Percentiles rank a stretch among this genome's conserved stretches.
Evolutionary conservation across 2,888 invertebrate genomes (phyloP).

Genomic region (Scaptomyza flava): DNA sequence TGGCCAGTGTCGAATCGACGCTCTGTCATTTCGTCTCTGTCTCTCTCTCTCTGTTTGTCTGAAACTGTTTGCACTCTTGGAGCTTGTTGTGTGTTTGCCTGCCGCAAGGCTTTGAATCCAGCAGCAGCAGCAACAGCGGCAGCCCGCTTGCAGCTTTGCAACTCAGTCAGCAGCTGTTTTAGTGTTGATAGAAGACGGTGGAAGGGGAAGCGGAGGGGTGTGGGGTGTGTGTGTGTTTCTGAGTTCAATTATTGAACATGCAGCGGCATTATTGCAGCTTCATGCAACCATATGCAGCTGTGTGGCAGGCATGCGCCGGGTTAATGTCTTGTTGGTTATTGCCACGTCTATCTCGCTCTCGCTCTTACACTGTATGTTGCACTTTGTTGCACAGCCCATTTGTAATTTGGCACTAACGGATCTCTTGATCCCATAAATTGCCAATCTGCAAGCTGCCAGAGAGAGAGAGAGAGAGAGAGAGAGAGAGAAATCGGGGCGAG

Average conservation of each 20-base stretch:
- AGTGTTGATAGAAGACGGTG: constrained; percentile 12
- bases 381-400: constrained; percentile 61
- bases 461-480: neutral
- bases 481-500: too few relatives aligned
- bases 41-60: constrained; percentile 21
- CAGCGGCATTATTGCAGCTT: constrained; percentile 37
- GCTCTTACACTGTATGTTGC: constrained; percentile 13
- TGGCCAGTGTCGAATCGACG: constrained; percentile 46
- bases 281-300: constrained; percentile 35
- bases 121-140: constrained; percentile 27
- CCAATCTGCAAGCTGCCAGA: constrained; percentile 26
- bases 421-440: constrained; percentile 76
- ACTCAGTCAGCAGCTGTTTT: constrained; percentile 54
- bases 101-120: constrained; percentile 62
- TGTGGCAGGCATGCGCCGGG: constrained; percentile 68
- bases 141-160: constrained; percentile 48
- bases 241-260: constrained; percentile 59
- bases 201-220: neutral
- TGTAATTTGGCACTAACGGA: constrained; percentile 79
- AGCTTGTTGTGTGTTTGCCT: constrained; percentile 56
- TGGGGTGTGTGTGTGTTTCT: constrained; percentile 18
- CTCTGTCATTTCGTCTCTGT: constrained; percentile 4
- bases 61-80: neutral
- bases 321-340: constrained; percentile 80
- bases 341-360: constrained; percentile 60